Conservation (phyloP, 2,113 vertebrate species). For the Corythornis vintsioides region DNA sequence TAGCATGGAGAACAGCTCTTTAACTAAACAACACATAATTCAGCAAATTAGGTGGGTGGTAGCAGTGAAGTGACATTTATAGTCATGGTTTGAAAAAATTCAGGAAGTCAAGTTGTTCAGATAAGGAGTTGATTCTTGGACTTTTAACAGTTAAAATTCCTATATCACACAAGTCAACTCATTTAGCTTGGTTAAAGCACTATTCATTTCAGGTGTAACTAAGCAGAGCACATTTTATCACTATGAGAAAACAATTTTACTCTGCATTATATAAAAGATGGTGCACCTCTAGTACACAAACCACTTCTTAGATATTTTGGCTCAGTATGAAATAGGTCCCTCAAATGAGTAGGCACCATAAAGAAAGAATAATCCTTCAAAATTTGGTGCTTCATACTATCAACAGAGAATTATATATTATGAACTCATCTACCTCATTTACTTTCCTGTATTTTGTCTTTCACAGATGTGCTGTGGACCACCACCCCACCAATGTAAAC, state of each 20-base stretch:
- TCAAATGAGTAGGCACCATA: neutral
- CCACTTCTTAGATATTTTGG: neutral
- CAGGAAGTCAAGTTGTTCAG: conserved; percentile 4
- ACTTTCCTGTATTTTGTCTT: conserved; percentile 12
- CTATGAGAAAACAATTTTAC: neutral
- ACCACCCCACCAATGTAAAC: conserved; percentile 83
- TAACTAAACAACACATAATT: conserved; percentile 57
- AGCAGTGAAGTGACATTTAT: conserved; percentile 10
- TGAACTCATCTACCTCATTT: neutral
- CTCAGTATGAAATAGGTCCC: neutral
- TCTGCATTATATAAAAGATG: neutral
- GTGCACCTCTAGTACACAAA: neutral
- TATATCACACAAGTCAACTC: neutral
- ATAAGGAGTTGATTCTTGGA: neutral
- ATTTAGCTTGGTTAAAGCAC: neutral
- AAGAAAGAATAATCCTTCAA: neutral
- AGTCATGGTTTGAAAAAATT: neutral
- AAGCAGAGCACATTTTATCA: neutral
- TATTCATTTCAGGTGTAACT: neutral
- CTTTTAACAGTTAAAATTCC: neutral
- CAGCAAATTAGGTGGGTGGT: conserved; percentile 45
- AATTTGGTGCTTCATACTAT: neutral
- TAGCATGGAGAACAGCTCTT: conserved; percentile 44
- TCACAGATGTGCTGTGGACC: conserved; percentile 92
- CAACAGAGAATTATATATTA: neutral